These are phyloP conservation scores for Paramormyrops kingsleyae DNA, from an alignment of 2,113 vertebrate species.

Conservation along the genomic window DNA sequence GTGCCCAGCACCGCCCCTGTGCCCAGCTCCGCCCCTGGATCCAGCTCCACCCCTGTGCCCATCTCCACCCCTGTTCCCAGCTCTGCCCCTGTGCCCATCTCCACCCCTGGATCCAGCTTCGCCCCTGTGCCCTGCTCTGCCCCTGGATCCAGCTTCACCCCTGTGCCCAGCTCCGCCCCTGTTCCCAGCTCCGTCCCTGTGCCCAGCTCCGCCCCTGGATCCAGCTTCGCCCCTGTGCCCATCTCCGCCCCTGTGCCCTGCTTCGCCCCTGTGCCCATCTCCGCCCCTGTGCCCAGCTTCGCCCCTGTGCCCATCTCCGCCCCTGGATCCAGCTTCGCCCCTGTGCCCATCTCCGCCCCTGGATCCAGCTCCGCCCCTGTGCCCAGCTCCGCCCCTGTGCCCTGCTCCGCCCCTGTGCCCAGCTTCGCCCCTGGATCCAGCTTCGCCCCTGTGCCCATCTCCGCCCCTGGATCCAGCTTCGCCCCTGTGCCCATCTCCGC, in stretches of 20 bases:
- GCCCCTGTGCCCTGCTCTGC: background rate
- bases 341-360: background rate
- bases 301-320: background rate
- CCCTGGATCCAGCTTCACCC: no score
- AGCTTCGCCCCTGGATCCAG: no score
- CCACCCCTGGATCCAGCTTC: background rate
- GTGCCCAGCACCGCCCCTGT: no score
- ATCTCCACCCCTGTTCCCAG: no score
- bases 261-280: background rate
- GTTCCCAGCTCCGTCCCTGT: background rate
- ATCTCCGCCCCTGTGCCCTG: background rate
- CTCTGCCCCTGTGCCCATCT: background rate
- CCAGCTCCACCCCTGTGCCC: background rate
- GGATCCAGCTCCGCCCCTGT: no score
- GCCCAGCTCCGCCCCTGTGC: background rate
- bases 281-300: no score
- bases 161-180: background rate
- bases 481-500: background rate
- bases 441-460: background rate
- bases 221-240: background rate
- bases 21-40: background rate
- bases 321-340: background rate
- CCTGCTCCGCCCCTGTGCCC: background rate
- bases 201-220: no score
- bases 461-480: background rate